Conservation (phyloP, 2,113 vertebrate genomes). For the Accipiter virgatus region DNA sequence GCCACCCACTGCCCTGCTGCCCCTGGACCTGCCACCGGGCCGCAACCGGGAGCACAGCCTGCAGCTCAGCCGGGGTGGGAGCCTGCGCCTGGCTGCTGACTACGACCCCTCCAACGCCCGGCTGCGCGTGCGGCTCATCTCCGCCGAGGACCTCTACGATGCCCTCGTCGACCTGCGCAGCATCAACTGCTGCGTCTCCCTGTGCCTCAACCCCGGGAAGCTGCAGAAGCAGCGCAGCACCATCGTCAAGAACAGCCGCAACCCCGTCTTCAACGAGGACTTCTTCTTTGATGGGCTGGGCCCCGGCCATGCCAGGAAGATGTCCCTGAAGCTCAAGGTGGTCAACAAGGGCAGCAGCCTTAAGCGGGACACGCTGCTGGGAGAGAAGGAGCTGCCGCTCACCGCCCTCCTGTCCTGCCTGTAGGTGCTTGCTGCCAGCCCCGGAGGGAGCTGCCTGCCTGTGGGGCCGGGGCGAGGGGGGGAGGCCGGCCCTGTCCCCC, state of each 20-base stretch:
- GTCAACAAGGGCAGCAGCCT: slow-evolving; percentile 97
- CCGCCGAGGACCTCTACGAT: slow-evolving; percentile 89
- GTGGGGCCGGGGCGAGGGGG: not conserved
- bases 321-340: slow-evolving; percentile 93
- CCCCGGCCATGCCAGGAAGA: slow-evolving; percentile 81
- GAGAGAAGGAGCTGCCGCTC: slow-evolving; percentile 88
- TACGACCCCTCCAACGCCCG: slow-evolving; percentile 86
- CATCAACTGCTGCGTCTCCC: slow-evolving; percentile 94
- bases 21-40: slow-evolving; percentile 48
- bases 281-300: slow-evolving; percentile 95
- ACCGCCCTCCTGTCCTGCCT: slow-evolving; percentile 79
- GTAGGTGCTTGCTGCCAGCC: not conserved
- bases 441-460: not conserved
- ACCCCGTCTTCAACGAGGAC: slow-evolving; percentile 95
- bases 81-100: slow-evolving; percentile 83
- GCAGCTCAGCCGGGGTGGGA: slow-evolving; percentile 83
- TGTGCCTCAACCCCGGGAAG: slow-evolving; percentile 94
- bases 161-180: slow-evolving; percentile 83
- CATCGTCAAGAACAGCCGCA: slow-evolving; percentile 95
- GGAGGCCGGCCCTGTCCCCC: not conserved
- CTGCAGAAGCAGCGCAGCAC: slow-evolving; percentile 96
- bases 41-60: slow-evolving; percentile 82
- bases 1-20: not conserved
- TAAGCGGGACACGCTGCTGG: slow-evolving; percentile 91
- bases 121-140: slow-evolving; percentile 86